These are phyloP conservation scores for Sinosuthora webbiana DNA, from an alignment of 2,113 vertebrate species.

Conservation along the genomic window DNA sequence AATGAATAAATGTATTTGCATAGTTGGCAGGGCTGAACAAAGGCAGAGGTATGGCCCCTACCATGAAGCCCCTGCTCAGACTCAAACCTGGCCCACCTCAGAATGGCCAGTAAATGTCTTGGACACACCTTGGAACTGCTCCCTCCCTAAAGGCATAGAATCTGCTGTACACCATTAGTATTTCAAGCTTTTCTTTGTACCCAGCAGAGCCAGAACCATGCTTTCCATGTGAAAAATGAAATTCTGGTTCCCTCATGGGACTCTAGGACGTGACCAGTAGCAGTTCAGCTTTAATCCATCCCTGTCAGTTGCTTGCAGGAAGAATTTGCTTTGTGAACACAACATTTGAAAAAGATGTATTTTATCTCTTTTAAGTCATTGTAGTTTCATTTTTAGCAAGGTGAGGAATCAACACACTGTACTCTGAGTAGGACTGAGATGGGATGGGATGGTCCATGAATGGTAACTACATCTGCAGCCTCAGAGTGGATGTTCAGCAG, in stretches of 20 bases:
- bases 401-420: conserved; percentile 54
- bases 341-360: conserved; percentile 30
- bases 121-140: background rate
- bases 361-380: background rate
- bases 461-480: conserved; percentile 61
- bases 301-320: conserved; percentile 13
- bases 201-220: background rate
- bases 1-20: background rate
- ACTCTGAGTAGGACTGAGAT: conserved; percentile 54
- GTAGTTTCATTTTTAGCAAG: conserved; percentile 62
- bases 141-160: background rate
- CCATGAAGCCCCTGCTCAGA: background rate
- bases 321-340: conserved; percentile 56
- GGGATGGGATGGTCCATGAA: conserved; percentile 45
- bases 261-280: background rate
- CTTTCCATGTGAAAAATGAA: background rate
- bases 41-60: background rate
- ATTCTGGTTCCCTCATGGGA: background rate
- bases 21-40: background rate
- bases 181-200: background rate
- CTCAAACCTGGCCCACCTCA: background rate
- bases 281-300: background rate
- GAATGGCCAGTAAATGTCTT: background rate
- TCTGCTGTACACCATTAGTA: background rate
- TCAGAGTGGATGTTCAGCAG: conserved; percentile 58